Conservation (phyloP, 2,888 invertebrate species). For the Stenotaenia linearis region DNA sequence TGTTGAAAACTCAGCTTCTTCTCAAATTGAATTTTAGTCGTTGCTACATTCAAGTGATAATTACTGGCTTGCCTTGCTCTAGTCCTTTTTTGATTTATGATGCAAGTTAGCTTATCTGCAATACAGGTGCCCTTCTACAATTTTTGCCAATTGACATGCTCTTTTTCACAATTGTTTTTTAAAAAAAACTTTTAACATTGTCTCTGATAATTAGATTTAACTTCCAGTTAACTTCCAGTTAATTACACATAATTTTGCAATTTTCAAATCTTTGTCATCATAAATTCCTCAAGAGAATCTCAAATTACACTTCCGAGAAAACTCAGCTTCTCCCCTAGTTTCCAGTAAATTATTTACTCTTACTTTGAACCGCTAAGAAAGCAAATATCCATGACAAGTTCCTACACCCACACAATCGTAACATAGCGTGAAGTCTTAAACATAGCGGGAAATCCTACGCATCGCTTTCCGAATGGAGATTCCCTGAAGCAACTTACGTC, state of each 20-base stretch:
- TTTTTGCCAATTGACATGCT: background rate
- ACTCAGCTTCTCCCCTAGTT: background rate
- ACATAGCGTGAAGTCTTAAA: background rate
- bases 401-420: background rate
- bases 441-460: too few species aligned
- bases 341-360: background rate
- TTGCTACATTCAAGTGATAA: background rate
- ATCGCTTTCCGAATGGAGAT: too few species aligned
- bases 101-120: background rate
- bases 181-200: background rate
- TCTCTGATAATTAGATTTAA: too few species aligned
- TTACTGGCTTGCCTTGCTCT: too few species aligned
- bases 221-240: too few species aligned
- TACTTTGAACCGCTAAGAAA: background rate
- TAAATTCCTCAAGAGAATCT: background rate
- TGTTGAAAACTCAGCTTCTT: background rate
- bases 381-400: background rate
- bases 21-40: background rate
- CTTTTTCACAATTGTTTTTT: background rate
- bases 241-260: too few species aligned
- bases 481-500: too few species aligned
- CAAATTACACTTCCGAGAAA: background rate
- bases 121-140: background rate
- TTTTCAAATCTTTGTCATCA: too few species aligned
- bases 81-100: background rate